Conservation (phyloP, 2,888 invertebrate genomes). For the Cataglyphis rosenhaueri region DNA sequence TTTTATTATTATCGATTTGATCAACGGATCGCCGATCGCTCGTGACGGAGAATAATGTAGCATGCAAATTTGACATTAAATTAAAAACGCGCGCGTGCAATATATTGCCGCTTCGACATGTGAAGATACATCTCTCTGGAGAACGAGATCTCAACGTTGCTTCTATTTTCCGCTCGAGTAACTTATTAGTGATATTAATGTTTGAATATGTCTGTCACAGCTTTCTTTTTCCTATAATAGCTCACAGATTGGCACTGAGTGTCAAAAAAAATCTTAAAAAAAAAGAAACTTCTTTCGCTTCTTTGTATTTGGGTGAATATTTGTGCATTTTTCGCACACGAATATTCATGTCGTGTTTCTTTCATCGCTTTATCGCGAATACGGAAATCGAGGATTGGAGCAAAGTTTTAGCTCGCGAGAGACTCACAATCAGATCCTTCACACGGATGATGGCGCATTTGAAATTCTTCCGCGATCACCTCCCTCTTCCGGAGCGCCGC, state of each 20-base stretch:
- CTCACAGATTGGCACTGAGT: background rate
- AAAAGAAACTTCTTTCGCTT: background rate
- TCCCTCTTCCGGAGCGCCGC: constrained; percentile 66
- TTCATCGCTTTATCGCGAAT: constrained; percentile 51
- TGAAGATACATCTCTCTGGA: background rate
- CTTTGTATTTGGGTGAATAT: background rate
- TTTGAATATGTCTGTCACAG: background rate
- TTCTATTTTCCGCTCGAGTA: constrained; percentile 4
- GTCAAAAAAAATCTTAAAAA: background rate
- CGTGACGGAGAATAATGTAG: constrained; percentile 29
- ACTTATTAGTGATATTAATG: constrained; percentile 1
- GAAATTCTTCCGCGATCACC: constrained; percentile 72
- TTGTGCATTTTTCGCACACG: background rate
- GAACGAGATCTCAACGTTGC: background rate
- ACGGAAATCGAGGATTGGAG: constrained; percentile 63
- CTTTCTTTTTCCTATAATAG: background rate
- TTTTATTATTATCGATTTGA: constrained; percentile 40
- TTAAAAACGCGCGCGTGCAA: constrained; percentile 19
- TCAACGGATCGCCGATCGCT: constrained; percentile 8
- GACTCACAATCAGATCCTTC: constrained; percentile 57
- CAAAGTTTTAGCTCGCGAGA: constrained; percentile 60
- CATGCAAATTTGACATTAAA: constrained; percentile 43
- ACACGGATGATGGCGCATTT: constrained; percentile 76
- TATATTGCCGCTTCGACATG: background rate
- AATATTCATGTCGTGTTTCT: background rate